These are phyloP conservation scores for Bryconaethiops microstoma DNA, from an alignment of 2,797 vertebrate genomes.

Conservation along the genomic window DNA sequence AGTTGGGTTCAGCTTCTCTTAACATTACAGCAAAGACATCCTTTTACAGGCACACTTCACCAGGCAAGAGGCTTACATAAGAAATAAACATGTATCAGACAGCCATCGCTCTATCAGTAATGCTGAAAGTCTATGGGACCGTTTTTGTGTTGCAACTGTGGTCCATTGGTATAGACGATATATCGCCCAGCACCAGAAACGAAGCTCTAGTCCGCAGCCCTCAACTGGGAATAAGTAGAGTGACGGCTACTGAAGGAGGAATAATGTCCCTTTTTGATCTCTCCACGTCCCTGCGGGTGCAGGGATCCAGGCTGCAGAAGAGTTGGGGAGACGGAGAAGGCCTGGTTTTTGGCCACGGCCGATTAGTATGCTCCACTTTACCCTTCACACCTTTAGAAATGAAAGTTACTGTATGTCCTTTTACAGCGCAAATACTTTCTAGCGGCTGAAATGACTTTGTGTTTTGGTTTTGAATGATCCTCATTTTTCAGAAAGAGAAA, in stretches of 20 bases:
- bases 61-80: too few species aligned
- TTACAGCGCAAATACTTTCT: background rate
- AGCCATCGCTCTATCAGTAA: too few species aligned
- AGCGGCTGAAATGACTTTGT: too few species aligned
- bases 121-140: too few species aligned
- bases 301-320: conserved; percentile 7
- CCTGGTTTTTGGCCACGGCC: conserved; percentile 25
- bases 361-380: conserved; percentile 38
- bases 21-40: too few species aligned
- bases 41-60: too few species aligned
- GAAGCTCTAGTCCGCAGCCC: background rate
- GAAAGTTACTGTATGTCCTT: conserved; percentile 11
- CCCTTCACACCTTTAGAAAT: conserved; percentile 35
- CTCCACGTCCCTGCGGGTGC: conserved; percentile 31
- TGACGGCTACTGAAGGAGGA: conserved; percentile 43
- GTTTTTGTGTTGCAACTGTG: background rate
- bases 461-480: background rate
- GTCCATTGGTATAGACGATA: background rate
- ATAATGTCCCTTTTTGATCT: conserved; percentile 57
- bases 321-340: conserved; percentile 28
- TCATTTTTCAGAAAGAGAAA: background rate
- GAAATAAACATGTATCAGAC: too few species aligned
- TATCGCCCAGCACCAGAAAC: background rate
- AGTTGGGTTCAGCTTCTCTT: too few species aligned
- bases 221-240: conserved; percentile 47